A percentile compares a stretch with the other conserved stretches of the same genome.
These are phyloP conservation scores for Congeria kusceri DNA, from an alignment of 2,888 invertebrate genomes.

Conservation along the genomic window DNA sequence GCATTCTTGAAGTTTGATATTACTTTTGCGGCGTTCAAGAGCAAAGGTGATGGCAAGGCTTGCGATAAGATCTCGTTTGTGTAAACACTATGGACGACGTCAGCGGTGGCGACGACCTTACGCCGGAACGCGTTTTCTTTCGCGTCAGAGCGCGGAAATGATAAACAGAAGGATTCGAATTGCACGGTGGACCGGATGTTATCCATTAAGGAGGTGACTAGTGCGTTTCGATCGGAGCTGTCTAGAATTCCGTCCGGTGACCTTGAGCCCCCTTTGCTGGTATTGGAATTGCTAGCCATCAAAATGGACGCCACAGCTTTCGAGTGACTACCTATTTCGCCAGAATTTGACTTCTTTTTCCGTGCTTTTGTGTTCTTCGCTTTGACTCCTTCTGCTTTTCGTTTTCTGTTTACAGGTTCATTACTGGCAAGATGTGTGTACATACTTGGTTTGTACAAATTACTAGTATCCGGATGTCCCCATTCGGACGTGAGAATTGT, in stretches of 20 bases:
- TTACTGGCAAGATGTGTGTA: constrained; percentile 34
- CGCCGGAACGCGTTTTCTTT: constrained; percentile 53
- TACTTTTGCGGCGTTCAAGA: constrained; percentile 44
- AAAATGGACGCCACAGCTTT: constrained; percentile 61
- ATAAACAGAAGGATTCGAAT: constrained; percentile 63
- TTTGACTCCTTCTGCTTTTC: constrained; percentile 23
- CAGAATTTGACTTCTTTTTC: constrained; percentile 26
- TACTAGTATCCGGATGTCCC: constrained; percentile 29
- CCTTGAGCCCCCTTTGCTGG: neutral
- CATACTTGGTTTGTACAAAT: constrained; percentile 48
- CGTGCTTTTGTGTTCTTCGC: constrained; percentile 23
- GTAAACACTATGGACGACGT: constrained; percentile 34
- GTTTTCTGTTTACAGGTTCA: constrained; percentile 38
- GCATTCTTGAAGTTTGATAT: constrained; percentile 53
- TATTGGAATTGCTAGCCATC: constrained; percentile 36
- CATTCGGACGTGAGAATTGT: constrained; percentile 47
- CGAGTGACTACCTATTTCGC: constrained; percentile 50
- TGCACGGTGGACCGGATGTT: constrained; percentile 62
- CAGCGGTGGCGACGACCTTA: constrained; percentile 37
- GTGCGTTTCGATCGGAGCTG: constrained; percentile 46
- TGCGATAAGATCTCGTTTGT: constrained; percentile 31
- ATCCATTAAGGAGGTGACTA: constrained; percentile 57
- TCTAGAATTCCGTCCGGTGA: constrained; percentile 32
- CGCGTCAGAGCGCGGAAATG: constrained; percentile 48
- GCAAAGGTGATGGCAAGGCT: constrained; percentile 37